Base-by-base conservation (phyloP, 2,797 vertebrate genomes). In the Acestrorhynchus altus region DNA sequence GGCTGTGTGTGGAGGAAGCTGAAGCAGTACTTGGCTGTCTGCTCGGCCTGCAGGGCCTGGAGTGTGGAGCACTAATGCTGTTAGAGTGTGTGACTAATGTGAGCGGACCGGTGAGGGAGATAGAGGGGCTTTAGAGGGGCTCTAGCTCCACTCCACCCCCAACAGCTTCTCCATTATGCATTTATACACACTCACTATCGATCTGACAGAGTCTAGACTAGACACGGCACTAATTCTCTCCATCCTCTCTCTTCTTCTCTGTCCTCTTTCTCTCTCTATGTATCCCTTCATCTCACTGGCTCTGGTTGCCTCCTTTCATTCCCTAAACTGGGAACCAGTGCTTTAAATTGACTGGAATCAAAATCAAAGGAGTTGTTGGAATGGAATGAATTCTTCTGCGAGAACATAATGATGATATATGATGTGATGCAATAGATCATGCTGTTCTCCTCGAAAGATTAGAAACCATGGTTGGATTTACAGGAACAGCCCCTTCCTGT, bases 1-100 rank as follows among this genome's bases (percentile, higher is more conserved):
- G 57, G 57, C 26, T 35, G 39, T 8, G 28, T 60, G 60, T 40
- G 35, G 35, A 42, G 16, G 52, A 52, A 12, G 24, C 15, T 18
- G 13, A 31, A 15, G 15, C 26, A 9, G 67, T 57, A 74, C n/a
- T 26, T 61, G 67, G 61, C 13, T 65, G 49, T 16, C 42, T 22
- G 51, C 54, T 44, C 26, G 74, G 39, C 72, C 54, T 42, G n/a
- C 46, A 72, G 46, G 72, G 72, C 46, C 77, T 61, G 64, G 15
- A 68, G 18, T 46, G 44, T 15, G 12, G 11, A 51, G 44, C 31
- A 81, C 77, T 81, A 77, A 79, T 80, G 67, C 70, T 69, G 49
- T 60, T 77, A 78, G 80, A 18, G 73, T 76, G 59, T 86, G 67
- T 81, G 83, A 86, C 44, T 79, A 85, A 77, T 39, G 26, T 76